A percentile compares a stretch with the other conserved stretches of the same genome.
Conservation (phyloP, 2,888 invertebrate genomes). For the Mycalesis mineus region DNA sequence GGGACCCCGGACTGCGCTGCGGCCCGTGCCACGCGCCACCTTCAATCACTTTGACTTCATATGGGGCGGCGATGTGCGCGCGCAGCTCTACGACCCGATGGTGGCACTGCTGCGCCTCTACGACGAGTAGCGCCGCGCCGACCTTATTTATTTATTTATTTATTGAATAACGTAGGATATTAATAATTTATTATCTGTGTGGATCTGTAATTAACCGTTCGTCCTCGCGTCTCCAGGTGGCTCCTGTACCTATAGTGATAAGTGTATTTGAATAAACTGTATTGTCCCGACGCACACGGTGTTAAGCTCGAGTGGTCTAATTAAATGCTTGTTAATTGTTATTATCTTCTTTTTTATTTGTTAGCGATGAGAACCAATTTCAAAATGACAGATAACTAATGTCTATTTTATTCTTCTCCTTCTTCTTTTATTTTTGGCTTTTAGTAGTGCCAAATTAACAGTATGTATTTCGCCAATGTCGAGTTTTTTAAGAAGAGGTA, state of each 20-base stretch:
- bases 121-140: neutral
- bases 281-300: too few species aligned
- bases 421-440: too few species aligned
- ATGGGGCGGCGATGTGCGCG: constrained; percentile 78
- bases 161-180: neutral
- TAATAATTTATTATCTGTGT: neutral
- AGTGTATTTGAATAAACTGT: neutral
- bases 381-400: too few species aligned
- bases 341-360: too few species aligned
- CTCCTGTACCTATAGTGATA: neutral
- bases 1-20: constrained; percentile 69
- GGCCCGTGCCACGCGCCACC: constrained; percentile 70
- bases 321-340: too few species aligned
- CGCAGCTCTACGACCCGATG: constrained; percentile 74
- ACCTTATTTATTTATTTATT: neutral
- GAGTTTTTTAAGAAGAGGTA: too few species aligned
- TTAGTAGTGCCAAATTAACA: too few species aligned
- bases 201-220: neutral
- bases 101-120: constrained; percentile 59
- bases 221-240: neutral
- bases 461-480: too few species aligned
- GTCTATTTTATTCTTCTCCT: too few species aligned
- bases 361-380: too few species aligned
- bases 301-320: too few species aligned
- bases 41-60: constrained; percentile 84